Conservation (phyloP, 2,888 invertebrate genomes). For the Lithodes maja region DNA sequence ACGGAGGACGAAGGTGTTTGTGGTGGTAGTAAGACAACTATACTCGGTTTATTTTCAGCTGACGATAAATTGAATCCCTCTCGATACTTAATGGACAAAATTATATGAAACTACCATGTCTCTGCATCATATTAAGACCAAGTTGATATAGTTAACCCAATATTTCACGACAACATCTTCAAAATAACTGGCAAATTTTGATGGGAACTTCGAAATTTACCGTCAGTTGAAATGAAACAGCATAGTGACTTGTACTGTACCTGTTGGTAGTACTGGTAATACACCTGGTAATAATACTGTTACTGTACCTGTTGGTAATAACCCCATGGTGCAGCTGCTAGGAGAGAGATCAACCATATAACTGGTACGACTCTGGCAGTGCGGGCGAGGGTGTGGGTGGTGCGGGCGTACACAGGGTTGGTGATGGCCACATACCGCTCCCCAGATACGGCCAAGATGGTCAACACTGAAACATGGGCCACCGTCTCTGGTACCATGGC, state of each 20-base stretch:
- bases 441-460: slow-evolving; percentile 61
- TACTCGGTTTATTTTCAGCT: no score
- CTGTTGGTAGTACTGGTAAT: background rate
- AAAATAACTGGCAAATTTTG: no score
- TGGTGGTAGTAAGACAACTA: no score
- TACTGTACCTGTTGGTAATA: slow-evolving; percentile 56
- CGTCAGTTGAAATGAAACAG: no score
- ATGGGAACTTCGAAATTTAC: no score
- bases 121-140: no score
- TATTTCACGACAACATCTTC: no score
- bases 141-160: no score
- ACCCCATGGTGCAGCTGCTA: slow-evolving; percentile 56
- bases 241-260: background rate
- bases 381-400: slow-evolving; percentile 57
- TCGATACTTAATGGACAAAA: no score
- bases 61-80: no score
- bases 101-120: no score
- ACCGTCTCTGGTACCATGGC: slow-evolving; percentile 60
- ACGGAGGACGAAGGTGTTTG: no score
- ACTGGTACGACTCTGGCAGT: slow-evolving; percentile 53
- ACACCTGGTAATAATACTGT: background rate
- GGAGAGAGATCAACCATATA: slow-evolving; percentile 60
- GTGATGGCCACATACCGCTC: slow-evolving; percentile 67
- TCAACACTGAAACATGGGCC: slow-evolving; percentile 56
- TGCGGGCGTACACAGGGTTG: slow-evolving; percentile 59